A percentile compares a stretch with the other conserved stretches of the same genome.
Conservation (phyloP, 2,888 invertebrate species). For the Cheilosia vulpina region DNA sequence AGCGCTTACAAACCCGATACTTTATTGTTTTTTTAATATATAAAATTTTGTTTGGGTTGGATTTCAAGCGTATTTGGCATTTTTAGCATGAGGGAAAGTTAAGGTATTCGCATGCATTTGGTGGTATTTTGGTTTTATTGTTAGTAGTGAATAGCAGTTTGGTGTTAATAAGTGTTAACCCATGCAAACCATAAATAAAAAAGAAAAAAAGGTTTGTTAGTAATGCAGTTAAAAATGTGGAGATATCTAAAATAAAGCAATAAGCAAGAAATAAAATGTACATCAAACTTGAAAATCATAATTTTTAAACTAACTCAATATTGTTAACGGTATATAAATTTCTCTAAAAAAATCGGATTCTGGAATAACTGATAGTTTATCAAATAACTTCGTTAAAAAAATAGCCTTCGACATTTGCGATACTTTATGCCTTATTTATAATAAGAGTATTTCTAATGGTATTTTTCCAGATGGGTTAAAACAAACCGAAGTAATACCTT, state of each 20-base stretch:
- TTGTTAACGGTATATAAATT: too few relatives aligned
- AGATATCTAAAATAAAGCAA: constrained; percentile 2
- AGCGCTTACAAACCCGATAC: constrained; percentile 47
- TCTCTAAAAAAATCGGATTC: too few relatives aligned
- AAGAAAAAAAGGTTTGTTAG: constrained; percentile 38
- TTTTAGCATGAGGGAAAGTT: constrained; percentile 25
- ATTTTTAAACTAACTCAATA: too few relatives aligned
- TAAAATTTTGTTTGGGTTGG: not conserved
- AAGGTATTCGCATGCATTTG: constrained; percentile 41
- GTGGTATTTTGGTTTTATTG: constrained; percentile 18
- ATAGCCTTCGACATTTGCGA: too few relatives aligned
- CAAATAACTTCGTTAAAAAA: too few relatives aligned
- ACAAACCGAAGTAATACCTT: too few relatives aligned
- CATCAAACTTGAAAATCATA: too few relatives aligned
- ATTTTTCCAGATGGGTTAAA: too few relatives aligned
- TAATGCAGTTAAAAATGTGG: not conserved
- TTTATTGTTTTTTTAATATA: constrained; percentile 15
- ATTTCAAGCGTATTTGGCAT: constrained; percentile 9
- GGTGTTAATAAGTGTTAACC: constrained; percentile 37
- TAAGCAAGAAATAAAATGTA: not conserved
- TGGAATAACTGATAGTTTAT: too few relatives aligned
- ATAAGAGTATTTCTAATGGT: too few relatives aligned
- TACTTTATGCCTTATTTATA: too few relatives aligned
- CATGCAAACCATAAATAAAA: constrained; percentile 52
- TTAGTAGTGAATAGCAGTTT: constrained; percentile 41